Evolutionary conservation across 2,797 vertebrate genomes (phyloP), one percentile per base, ranked within the genome.

Genomic region (Enteromius mattozi): DNA sequence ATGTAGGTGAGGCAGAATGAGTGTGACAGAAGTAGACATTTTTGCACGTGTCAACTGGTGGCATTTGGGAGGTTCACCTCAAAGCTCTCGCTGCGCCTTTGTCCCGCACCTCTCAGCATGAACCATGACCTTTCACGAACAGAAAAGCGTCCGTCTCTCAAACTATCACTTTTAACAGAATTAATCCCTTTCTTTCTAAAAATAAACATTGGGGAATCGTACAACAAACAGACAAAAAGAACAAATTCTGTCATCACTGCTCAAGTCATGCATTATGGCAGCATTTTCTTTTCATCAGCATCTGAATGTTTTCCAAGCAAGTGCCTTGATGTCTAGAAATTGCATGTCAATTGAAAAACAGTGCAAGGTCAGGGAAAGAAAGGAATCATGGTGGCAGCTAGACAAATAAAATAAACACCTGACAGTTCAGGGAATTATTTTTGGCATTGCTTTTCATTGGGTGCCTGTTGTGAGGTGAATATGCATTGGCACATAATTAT

Each of bases 401-500:
- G 70, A 88, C 89, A 90, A 92, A 91, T 87, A 90, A 87, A 89
- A 88, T 78, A 90, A 82, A 86, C 84, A 45, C 35, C 85, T 89
- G 90, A 92, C 92, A 93, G 88, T 88, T 89, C 9, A 1, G 80
- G 76, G 84, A 91, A 90, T 93, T 88, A 89, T 92, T 92, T 91
- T 63, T 74, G 85, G 88, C 76, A 65, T 80, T 59, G 54, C 86
- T 66, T 88, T 87, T 77, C 85, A 84, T 84, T 82, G 84, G 80
- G 78, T 33, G 68, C 72, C 88, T 86, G 85, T 80, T 72, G 85
- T 83, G 80, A 88, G 80, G 86, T 91, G 88, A 92, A 92, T 89
- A 91, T 87, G 77, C 86, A 87, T 93, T 78, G 86, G 81, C 89
- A 88, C 65, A 61, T 74, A 61, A 89, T 94, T 92, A 94, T 90